Conservation (phyloP, 2,797 vertebrate species). For the Adelosebastes latens region DNA sequence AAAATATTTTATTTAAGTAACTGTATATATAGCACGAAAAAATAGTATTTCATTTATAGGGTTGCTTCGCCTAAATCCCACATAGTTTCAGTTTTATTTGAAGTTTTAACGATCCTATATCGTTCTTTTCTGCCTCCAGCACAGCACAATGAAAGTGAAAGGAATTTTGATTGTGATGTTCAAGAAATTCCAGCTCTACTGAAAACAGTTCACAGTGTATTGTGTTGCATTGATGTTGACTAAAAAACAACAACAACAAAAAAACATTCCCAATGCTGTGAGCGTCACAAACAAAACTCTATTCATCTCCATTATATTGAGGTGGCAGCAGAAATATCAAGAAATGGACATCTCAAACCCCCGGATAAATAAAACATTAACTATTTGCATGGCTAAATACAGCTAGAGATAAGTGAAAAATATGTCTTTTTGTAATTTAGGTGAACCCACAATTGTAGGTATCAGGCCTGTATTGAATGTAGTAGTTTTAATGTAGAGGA, state of each 20-base stretch:
- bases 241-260: not conserved
- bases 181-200: not conserved
- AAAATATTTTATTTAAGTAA: not conserved
- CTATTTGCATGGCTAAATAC: not conserved
- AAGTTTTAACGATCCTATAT: not conserved
- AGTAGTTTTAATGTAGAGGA: not conserved
- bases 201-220: not conserved
- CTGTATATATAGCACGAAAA: not conserved
- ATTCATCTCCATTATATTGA: not conserved
- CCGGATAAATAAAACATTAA: not conserved
- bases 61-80: not conserved
- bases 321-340: not conserved
- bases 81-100: not conserved
- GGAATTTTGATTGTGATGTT: not conserved
- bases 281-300: not conserved
- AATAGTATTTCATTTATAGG: not conserved
- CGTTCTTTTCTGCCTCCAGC: not conserved
- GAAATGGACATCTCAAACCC: not conserved
- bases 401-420: not conserved
- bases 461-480: not conserved
- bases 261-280: too few species aligned
- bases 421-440: not conserved
- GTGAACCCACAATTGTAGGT: not conserved
- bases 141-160: not conserved
- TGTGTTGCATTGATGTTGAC: not conserved